phyloP scores from a whole-genome alignment of 2,888 invertebrate species.

The Oegoconia quadripuncta region DNA sequence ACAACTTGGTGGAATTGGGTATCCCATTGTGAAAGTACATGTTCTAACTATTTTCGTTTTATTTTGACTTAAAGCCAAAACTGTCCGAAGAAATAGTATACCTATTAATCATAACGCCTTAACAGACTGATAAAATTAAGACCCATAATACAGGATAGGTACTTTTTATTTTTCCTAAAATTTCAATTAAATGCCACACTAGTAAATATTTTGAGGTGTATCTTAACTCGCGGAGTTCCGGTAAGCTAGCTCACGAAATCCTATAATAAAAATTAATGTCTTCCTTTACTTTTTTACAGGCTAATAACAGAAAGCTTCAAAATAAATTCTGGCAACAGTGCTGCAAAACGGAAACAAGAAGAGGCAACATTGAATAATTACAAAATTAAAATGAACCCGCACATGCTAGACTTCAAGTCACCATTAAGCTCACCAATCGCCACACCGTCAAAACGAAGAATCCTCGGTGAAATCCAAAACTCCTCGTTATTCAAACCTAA shows the following conservation, averaged over 20 bases:
- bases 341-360: conserved; percentile 60
- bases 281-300: conserved; percentile 48
- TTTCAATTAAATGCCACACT: too few species aligned
- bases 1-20: too few species aligned
- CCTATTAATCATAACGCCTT: too few species aligned
- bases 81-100: too few species aligned
- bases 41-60: too few species aligned
- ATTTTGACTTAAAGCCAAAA: too few species aligned
- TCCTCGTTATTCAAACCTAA: conserved; percentile 25
- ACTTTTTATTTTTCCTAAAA: too few species aligned
- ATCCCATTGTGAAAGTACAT: too few species aligned
- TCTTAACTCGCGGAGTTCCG: too few species aligned
- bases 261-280: neutral
- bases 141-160: too few species aligned
- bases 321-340: conserved; percentile 71
- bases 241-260: neutral
- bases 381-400: conserved; percentile 65
- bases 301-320: conserved; percentile 75
- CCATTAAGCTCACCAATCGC: conserved; percentile 39
- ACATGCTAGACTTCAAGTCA: conserved; percentile 53
- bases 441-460: conserved; percentile 45
- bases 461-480: conserved; percentile 51
- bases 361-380: conserved; percentile 53
- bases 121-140: too few species aligned
- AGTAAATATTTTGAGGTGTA: too few species aligned